Percentiles rank a stretch among this genome's conserved stretches.
These are phyloP conservation scores for Idaea straminata DNA, from an alignment of 2,888 invertebrate genomes.

Conservation along the genomic window DNA sequence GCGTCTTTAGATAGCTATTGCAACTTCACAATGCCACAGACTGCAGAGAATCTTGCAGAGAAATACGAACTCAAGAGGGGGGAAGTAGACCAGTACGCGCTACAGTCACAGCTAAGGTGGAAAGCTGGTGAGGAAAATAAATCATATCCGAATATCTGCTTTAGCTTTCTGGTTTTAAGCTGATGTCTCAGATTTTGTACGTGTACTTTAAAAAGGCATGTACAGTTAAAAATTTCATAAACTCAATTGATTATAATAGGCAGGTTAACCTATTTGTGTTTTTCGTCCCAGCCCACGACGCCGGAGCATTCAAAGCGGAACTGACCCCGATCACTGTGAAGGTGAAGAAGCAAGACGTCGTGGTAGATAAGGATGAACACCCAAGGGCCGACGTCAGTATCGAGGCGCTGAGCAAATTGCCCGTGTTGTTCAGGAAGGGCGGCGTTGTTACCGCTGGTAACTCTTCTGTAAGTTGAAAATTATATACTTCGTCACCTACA, in stretches of 20 bases:
- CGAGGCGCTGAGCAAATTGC: slow-evolving; percentile 90
- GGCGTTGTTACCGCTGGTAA: slow-evolving; percentile 97
- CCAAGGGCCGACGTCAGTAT: slow-evolving; percentile 91
- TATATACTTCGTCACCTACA: background rate
- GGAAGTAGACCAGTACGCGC: slow-evolving; percentile 91
- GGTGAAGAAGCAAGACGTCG: slow-evolving; percentile 88
- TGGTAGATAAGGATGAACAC: slow-evolving; percentile 93
- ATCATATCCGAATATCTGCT: background rate
- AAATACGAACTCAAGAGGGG: slow-evolving; percentile 88
- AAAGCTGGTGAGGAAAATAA: slow-evolving; percentile 82
- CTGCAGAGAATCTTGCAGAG: slow-evolving; percentile 94
- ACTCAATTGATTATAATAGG: background rate
- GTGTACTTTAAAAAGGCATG: no score
- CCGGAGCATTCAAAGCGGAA: slow-evolving; percentile 93
- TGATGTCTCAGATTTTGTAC: no score
- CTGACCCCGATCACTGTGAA: slow-evolving; percentile 91
- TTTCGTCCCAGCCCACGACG: slow-evolving; percentile 84
- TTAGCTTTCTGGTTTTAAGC: background rate
- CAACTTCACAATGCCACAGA: slow-evolving; percentile 96
- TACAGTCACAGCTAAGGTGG: slow-evolving; percentile 93
- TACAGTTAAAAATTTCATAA: background rate
- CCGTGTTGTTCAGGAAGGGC: slow-evolving; percentile 93
- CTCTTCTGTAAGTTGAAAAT: slow-evolving; percentile 84
- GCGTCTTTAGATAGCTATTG: slow-evolving; percentile 92
- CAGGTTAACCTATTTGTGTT: background rate